Percentiles rank a stretch among this genome's conserved stretches.
Conservation (phyloP, 2,797 vertebrate genomes). For the Etheostoma perlongum region DNA sequence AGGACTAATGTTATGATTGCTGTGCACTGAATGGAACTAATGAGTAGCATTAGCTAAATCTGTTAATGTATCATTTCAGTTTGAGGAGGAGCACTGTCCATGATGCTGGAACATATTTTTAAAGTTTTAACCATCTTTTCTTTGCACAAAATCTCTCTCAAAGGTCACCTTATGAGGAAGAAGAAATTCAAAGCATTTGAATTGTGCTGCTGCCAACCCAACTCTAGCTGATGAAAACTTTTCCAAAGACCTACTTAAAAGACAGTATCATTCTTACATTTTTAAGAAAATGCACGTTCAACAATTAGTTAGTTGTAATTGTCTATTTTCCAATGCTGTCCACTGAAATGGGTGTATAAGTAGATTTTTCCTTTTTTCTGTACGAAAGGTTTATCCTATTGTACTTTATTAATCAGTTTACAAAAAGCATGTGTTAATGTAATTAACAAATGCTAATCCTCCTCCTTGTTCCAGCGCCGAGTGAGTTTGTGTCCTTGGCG, state of each 20-base stretch:
- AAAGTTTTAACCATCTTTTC: neutral
- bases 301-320: neutral
- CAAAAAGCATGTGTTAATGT: neutral
- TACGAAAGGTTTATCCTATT: neutral
- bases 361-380: neutral
- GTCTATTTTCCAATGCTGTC: neutral
- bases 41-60: neutral
- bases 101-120: neutral
- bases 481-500: slow-evolving; percentile 86
- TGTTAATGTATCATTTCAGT: neutral
- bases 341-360: neutral
- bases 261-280: neutral
- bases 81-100: neutral
- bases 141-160: neutral
- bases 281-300: neutral
- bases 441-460: neutral
- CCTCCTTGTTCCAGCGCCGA: slow-evolving; percentile 67
- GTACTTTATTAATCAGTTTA: neutral
- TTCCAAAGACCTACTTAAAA: neutral
- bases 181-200: neutral
- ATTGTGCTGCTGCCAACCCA: neutral
- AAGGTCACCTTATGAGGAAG: neutral
- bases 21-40: neutral
- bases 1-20: neutral
- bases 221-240: neutral